Percentiles rank a stretch among this genome's conserved stretches.
Evolutionary conservation across 1,140 invertebrate species (phyloP).

Genomic region (Eciton burchellii): DNA sequence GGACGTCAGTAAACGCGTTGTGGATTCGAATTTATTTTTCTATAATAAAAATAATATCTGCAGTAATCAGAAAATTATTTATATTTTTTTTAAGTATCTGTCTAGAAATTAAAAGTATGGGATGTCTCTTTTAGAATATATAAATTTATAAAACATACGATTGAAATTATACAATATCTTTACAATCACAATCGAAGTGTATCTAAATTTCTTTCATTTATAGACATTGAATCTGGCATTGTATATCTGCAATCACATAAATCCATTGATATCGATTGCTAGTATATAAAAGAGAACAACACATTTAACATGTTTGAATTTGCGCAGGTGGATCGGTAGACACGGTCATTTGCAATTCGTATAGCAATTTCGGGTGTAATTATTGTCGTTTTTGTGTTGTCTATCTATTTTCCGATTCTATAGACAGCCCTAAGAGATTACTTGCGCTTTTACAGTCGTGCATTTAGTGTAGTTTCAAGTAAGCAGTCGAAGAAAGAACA

Average conservation of each 20-base stretch:
- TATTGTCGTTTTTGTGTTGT: background rate
- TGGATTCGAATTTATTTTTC: no score
- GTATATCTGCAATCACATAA: background rate
- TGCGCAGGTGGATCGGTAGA: conserved; percentile 25
- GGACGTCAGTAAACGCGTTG: no score
- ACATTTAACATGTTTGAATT: background rate
- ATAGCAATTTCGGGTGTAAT: conserved; percentile 19
- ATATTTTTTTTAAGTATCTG: background rate
- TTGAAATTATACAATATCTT: background rate
- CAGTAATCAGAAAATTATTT: no score
- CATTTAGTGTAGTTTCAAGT: conserved; percentile 11
- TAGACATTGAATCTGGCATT: background rate
- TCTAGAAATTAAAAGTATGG: background rate
- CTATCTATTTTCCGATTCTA: conserved; percentile 32
- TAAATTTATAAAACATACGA: background rate
- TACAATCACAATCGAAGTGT: background rate
- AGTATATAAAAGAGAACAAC: background rate
- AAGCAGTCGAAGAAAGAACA: conserved; percentile 25
- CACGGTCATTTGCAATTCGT: conserved; percentile 49
- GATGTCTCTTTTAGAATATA: background rate
- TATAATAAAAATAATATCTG: no score
- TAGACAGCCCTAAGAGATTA: conserved; percentile 30
- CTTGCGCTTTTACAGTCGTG: background rate
- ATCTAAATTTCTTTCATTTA: background rate
- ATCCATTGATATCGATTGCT: background rate